These are phyloP conservation scores for Dysmachus trigonus DNA, from an alignment of 2,888 invertebrate species.

Conservation along the genomic window DNA sequence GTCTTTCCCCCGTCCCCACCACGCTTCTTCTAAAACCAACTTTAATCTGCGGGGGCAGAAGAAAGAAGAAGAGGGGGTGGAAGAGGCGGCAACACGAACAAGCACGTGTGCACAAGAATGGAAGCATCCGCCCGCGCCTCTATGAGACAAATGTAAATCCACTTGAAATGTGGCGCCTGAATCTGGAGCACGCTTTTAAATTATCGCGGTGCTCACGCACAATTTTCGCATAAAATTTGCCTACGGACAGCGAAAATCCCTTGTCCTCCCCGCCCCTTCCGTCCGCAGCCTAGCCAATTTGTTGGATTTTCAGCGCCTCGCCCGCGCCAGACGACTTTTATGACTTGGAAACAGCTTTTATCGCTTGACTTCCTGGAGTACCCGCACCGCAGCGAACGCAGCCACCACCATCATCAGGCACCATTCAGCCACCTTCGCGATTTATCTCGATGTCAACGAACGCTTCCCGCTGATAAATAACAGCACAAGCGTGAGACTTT, in stretches of 20 bases:
- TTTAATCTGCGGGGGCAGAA: neutral
- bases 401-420: neutral
- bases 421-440: neutral
- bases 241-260: neutral
- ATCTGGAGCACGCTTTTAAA: slow-evolving; percentile 23
- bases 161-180: slow-evolving; percentile 30
- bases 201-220: slow-evolving; percentile 34
- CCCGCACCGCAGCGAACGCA: slow-evolving; percentile 1
- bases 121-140: neutral
- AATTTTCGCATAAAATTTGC: slow-evolving; percentile 33
- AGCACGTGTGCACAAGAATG: slow-evolving; percentile 5
- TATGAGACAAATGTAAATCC: slow-evolving; percentile 21
- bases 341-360: slow-evolving; percentile 36
- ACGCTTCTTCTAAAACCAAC: neutral
- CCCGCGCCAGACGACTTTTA: neutral
- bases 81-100: neutral
- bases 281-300: neutral
- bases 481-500: neutral
- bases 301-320: neutral
- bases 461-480: slow-evolving; percentile 19
- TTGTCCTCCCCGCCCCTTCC: neutral
- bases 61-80: neutral
- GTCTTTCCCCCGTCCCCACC: too few species aligned
- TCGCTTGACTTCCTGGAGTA: slow-evolving; percentile 23
- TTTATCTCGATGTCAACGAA: slow-evolving; percentile 26